Evolutionary conservation across 2,888 invertebrate genomes (phyloP).

Genomic region (Pandemis corylana): DNA sequence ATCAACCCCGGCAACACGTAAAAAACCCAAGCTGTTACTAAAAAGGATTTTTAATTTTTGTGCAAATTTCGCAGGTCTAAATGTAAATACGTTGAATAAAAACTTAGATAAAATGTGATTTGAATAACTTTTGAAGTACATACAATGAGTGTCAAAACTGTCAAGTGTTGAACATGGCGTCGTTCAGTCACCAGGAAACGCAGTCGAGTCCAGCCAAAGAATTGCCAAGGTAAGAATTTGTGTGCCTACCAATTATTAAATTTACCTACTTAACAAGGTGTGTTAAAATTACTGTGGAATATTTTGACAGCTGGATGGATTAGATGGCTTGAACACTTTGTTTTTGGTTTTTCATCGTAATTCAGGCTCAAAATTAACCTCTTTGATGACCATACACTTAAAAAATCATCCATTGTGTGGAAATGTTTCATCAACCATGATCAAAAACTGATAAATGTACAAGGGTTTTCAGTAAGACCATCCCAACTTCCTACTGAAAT

Average conservation of each 20-base stretch:
- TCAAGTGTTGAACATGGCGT: slow-evolving; percentile 65
- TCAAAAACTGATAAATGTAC: too few relatives aligned
- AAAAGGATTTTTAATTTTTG: not conserved
- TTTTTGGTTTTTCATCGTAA: too few relatives aligned
- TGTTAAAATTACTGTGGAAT: too few relatives aligned
- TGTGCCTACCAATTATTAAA: not conserved
- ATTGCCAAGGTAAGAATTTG: slow-evolving; percentile 66
- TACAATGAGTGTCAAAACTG: slow-evolving; percentile 58
- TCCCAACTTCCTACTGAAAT: too few relatives aligned
- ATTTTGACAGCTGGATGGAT: too few relatives aligned
- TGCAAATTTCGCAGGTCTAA: slow-evolving; percentile 24
- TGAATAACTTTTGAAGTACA: slow-evolving; percentile 40
- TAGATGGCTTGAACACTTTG: too few relatives aligned
- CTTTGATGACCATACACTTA: too few relatives aligned
- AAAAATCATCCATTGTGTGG: too few relatives aligned
- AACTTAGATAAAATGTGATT: not conserved
- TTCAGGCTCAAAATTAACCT: too few relatives aligned
- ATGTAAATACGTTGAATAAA: slow-evolving; percentile 27
- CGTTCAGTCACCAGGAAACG: slow-evolving; percentile 72
- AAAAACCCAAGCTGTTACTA: not conserved
- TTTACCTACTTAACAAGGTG: too few relatives aligned
- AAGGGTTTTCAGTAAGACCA: too few relatives aligned
- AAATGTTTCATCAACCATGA: too few relatives aligned
- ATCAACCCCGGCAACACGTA: not conserved
- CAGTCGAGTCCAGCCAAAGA: slow-evolving; percentile 76